Evolutionary conservation across 1,140 invertebrate species (phyloP), one percentile per base, ranked within the genome.

Genomic region (Arion vulgaris): DNA sequence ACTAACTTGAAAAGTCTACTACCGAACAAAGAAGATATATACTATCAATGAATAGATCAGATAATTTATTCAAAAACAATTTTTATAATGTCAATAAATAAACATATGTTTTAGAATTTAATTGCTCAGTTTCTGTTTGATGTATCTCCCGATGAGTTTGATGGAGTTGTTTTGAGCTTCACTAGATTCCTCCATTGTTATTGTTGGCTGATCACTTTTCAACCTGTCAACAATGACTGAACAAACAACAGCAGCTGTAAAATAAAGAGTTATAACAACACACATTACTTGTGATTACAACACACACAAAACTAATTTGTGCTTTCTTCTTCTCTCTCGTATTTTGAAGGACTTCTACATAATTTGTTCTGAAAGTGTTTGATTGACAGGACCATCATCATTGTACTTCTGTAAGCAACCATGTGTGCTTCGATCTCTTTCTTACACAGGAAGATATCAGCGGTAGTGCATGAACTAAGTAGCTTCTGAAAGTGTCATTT

Each of bases 151-250:
- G 0, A 98, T 95, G 36, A 99, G 93, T 86, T 95, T 94, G 88
- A 98, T 97, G 0, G 98, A 98, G 85, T 98, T 94, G 79, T 95
- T 94, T 91, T 99, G 97, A 95, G 96, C 99, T 89, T 98, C 96
- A 84, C 97, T 95, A 87, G 98, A 91, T 0, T 96, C 95, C 90
- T 97, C 96, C 89, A 98, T 97, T 0, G 96, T 95, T 39, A 84
- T 88, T 39, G 86, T 91, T 89, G 98, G 96, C 94, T 99, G 97
- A 93, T 99, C 98, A 9, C 96, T 96, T 88, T 98, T 95, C 0
- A 99, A 94, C 83, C 98, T 94, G 92, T 99, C 97, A 26, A 99
- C 91, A 1, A 99, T 90, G 0, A 97, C 95, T 17, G 98, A 97
- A 91, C 98, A 99, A n/a, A 99, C 94, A 32, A 99, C 96, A 7